A percentile compares a stretch with the other conserved stretches of the same genome.
phyloP scores from a whole-genome alignment of 2,888 invertebrate genomes.

The Hirtodrosophila cameraria region DNA sequence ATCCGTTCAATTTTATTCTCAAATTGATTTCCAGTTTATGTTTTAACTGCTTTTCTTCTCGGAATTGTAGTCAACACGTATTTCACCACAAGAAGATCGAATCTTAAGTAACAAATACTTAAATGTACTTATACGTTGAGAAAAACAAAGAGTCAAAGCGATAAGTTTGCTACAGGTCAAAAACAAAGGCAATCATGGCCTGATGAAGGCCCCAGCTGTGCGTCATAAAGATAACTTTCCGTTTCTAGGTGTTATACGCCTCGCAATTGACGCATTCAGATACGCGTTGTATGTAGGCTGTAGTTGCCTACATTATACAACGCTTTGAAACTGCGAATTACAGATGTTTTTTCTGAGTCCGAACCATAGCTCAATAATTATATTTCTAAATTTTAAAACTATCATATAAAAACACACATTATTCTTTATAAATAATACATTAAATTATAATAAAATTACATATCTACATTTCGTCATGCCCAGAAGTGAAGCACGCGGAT shows the following conservation, averaged over 20 bases:
- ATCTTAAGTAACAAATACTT: too few relatives aligned
- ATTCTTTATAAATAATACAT: constrained; percentile 1
- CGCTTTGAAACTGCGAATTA: too few relatives aligned
- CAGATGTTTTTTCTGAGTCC: too few relatives aligned
- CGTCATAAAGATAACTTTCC: constrained; percentile 44
- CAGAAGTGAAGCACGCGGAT: constrained; percentile 28
- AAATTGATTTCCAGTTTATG: too few relatives aligned
- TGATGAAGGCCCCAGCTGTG: constrained; percentile 9
- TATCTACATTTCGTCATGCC: neutral
- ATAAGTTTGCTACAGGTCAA: constrained; percentile 32
- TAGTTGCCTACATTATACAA: too few relatives aligned
- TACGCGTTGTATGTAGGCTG: neutral
- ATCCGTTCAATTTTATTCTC: too few relatives aligned
- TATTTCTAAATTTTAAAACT: too few relatives aligned
- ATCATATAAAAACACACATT: neutral
- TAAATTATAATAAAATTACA: too few relatives aligned
- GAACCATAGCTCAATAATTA: too few relatives aligned
- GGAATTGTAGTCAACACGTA: too few relatives aligned
- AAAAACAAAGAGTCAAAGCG: constrained; percentile 17
- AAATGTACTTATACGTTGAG: neutral
- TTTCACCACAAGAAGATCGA: too few relatives aligned
- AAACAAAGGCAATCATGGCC: constrained; percentile 38
- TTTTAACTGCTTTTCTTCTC: too few relatives aligned
- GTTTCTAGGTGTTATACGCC: constrained; percentile 5
- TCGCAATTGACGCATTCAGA: constrained; percentile 14